Conservation (phyloP, 2,113 vertebrate genomes). For the Leucoraja erinaceus region DNA sequence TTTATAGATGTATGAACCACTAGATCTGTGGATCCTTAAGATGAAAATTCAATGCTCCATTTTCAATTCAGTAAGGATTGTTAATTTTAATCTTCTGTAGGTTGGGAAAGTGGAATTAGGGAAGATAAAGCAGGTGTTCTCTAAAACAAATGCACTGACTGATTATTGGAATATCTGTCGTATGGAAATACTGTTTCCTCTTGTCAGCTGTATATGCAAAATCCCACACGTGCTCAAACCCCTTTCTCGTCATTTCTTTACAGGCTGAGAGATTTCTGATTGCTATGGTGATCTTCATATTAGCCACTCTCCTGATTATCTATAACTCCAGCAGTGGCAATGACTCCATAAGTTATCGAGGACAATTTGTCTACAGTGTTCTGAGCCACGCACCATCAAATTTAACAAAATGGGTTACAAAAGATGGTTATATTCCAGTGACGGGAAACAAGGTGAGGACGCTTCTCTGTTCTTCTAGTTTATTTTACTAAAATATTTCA, state of each 20-base stretch:
- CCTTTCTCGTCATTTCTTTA: background rate
- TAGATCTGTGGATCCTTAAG: background rate
- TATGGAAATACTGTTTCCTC: background rate
- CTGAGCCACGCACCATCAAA: conserved; percentile 54
- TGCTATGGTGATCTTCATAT: conserved; percentile 70
- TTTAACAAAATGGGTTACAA: conserved; percentile 76
- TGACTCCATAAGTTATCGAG: conserved; percentile 56
- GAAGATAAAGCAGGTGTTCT: background rate
- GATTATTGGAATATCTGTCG: background rate
- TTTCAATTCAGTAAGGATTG: background rate
- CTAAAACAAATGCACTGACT: background rate
- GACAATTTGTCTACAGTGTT: conserved; percentile 46
- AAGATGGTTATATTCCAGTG: conserved; percentile 68
- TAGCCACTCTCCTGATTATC: conserved; percentile 86
- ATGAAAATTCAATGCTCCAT: background rate
- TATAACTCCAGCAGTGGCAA: conserved; percentile 78
- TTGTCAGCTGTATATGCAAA: background rate
- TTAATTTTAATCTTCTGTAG: background rate
- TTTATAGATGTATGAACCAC: background rate
- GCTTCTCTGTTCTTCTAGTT: background rate
- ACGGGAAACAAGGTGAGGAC: conserved; percentile 79
- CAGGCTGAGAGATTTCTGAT: conserved; percentile 78
- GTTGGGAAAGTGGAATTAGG: background rate
- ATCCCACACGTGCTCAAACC: background rate
- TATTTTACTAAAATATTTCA: background rate